These are phyloP conservation scores for Zingel zingel DNA, from an alignment of 2,113 vertebrate genomes.

Conservation along the genomic window DNA sequence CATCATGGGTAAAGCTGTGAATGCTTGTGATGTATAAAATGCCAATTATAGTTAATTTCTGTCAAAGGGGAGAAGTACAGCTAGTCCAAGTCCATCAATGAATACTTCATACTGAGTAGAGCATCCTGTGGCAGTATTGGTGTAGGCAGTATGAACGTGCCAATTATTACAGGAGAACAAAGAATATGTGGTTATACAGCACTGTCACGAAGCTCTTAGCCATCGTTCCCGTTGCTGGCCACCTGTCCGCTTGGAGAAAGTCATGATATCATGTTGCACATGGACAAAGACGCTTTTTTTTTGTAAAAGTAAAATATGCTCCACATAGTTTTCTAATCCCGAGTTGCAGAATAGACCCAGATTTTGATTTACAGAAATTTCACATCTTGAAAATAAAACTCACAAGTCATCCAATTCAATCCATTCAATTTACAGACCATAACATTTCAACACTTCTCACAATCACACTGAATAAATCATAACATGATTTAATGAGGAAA, in stretches of 20 bases:
- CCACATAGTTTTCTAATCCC: neutral
- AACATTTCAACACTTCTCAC: neutral
- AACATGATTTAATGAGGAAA: constrained; percentile 48
- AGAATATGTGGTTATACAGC: constrained; percentile 80
- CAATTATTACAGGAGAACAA: constrained; percentile 71
- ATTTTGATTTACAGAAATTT: neutral
- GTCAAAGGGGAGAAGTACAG: constrained; percentile 80
- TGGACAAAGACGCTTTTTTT: neutral
- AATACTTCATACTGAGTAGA: constrained; percentile 68
- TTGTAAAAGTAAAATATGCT: neutral
- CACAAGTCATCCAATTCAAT: constrained; percentile 3
- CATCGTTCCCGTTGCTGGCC: constrained; percentile 77
- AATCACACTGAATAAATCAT: constrained; percentile 30
- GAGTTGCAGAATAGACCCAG: neutral
- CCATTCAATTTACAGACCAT: neutral
- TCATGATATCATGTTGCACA: neutral
- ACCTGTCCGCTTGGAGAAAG: constrained; percentile 73
- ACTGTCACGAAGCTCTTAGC: constrained; percentile 61
- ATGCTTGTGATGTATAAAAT: constrained; percentile 80
- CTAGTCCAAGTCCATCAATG: constrained; percentile 69
- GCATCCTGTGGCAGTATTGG: constrained; percentile 67
- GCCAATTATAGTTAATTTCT: constrained; percentile 75
- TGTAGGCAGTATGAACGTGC: constrained; percentile 62
- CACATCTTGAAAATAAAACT: neutral
- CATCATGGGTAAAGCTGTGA: constrained; percentile 71